Conservation (phyloP, 2,113 vertebrate species). For the Polypterus bichir region DNA sequence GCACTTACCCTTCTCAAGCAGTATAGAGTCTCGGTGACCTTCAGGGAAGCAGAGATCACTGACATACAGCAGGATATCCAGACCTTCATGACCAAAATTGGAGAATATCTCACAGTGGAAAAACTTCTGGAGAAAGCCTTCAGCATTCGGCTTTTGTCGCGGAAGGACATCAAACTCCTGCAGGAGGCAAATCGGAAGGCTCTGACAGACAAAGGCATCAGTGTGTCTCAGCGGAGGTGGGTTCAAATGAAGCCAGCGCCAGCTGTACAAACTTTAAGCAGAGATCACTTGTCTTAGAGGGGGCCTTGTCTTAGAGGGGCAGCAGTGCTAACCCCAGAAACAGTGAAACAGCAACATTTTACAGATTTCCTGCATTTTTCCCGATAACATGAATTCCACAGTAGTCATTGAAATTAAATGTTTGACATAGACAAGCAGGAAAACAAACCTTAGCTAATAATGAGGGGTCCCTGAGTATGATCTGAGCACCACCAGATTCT, state of each 20-base stretch:
- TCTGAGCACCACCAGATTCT: too few species aligned
- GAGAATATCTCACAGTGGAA: conserved; percentile 38
- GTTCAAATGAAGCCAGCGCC: neutral
- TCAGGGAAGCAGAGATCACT: conserved; percentile 44
- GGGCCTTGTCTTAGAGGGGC: too few species aligned
- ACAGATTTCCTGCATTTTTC: too few species aligned
- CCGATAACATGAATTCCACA: too few species aligned
- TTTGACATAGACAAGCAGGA: too few species aligned
- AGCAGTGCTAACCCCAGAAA: too few species aligned
- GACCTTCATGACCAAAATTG: conserved; percentile 52
- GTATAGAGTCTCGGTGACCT: conserved; percentile 50
- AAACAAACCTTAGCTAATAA: too few species aligned
- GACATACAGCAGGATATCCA: conserved; percentile 59
- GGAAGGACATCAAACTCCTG: conserved; percentile 67
- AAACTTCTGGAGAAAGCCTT: conserved; percentile 65
- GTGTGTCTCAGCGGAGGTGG: conserved; percentile 55
- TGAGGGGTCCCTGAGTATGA: too few species aligned
- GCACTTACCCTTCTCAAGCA: conserved; percentile 62
- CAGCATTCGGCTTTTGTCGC: conserved; percentile 58
- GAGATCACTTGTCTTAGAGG: too few species aligned
- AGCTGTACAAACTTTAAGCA: too few species aligned
- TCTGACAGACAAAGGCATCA: conserved; percentile 57
- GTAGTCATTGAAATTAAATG: too few species aligned
- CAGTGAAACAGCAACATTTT: too few species aligned
- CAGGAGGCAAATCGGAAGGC: conserved; percentile 69